A percentile compares a stretch with the other conserved stretches of the same genome.
phyloP scores from a whole-genome alignment of 92 coral and sea anemone species.

The Zoanthus sociatus region DNA sequence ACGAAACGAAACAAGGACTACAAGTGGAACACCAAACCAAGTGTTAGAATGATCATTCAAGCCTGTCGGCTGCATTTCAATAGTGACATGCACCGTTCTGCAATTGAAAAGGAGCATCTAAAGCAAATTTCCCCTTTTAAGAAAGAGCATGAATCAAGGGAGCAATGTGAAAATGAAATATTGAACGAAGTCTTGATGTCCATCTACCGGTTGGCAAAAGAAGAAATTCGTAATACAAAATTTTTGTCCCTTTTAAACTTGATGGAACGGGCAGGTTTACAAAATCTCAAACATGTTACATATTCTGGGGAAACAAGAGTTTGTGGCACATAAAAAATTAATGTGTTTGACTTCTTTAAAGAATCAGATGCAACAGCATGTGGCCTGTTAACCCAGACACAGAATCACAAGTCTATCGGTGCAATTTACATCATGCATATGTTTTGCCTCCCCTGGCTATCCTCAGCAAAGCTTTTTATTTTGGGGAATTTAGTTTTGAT shows the following conservation, averaged over 20 bases:
- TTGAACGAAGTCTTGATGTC: slow-evolving; percentile 33
- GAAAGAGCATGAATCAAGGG: slow-evolving; percentile 45
- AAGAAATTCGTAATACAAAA: slow-evolving; percentile 38
- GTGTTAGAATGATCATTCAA: slow-evolving; percentile 45
- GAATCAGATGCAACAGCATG: slow-evolving; percentile 56
- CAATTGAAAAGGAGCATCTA: slow-evolving; percentile 46
- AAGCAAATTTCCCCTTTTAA: slow-evolving; percentile 51
- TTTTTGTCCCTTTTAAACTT: slow-evolving; percentile 22
- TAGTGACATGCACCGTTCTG: slow-evolving; percentile 51
- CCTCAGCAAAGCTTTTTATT: slow-evolving; percentile 56
- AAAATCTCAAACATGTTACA: slow-evolving; percentile 24
- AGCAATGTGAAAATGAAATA: slow-evolving; percentile 42
- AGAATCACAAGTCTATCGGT: slow-evolving; percentile 48
- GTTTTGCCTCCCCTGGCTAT: slow-evolving; percentile 58
- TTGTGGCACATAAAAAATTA: slow-evolving; percentile 34
- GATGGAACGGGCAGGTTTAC: slow-evolving; percentile 44
- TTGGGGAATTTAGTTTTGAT: slow-evolving; percentile 55
- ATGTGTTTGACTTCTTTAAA: slow-evolving; percentile 49
- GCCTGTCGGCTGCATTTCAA: slow-evolving; percentile 48
- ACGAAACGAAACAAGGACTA: slow-evolving; percentile 31
- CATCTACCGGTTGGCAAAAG: slow-evolving; percentile 52
- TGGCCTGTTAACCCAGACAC: slow-evolving; percentile 47
- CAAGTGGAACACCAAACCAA: slow-evolving; percentile 14
- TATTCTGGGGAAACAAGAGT: slow-evolving; percentile 50
- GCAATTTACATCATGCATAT: slow-evolving; percentile 53